These are phyloP conservation scores for Labeo calbasu DNA, from an alignment of 2,797 vertebrate species.

Conservation along the genomic window DNA sequence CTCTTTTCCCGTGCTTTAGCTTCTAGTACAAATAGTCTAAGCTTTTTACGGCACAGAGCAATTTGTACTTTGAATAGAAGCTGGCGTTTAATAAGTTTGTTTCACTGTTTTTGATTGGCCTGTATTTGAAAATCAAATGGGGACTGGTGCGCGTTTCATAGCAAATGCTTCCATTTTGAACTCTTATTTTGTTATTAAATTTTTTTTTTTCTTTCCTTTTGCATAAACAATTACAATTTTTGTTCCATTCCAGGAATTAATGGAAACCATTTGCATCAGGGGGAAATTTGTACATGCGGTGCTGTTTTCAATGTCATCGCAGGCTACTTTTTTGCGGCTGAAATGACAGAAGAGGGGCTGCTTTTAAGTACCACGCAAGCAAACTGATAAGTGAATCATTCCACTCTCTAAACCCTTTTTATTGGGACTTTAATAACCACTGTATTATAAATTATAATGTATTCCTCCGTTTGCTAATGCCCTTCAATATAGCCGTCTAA, in stretches of 20 bases:
- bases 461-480: conserved; percentile 83
- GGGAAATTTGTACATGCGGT: conserved; percentile 77
- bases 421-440: conserved; percentile 83
- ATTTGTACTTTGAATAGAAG: conserved; percentile 46
- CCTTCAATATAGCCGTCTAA: conserved; percentile 73
- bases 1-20: neutral
- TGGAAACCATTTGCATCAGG: conserved; percentile 73
- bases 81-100: conserved; percentile 41
- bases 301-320: conserved; percentile 82
- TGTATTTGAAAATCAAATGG: conserved; percentile 44
- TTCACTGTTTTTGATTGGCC: conserved; percentile 45
- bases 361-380: conserved; percentile 82
- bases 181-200: conserved; percentile 57
- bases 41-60: conserved; percentile 43
- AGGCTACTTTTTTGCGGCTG: conserved; percentile 79
- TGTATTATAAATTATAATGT: conserved; percentile 87
- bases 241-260: conserved; percentile 68
- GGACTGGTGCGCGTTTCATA: conserved; percentile 30
- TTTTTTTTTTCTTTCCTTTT: conserved; percentile 61
- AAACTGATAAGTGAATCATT: conserved; percentile 84
- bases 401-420: conserved; percentile 81
- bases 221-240: conserved; percentile 75
- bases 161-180: conserved; percentile 51
- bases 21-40: conserved; percentile 27
- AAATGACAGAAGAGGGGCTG: conserved; percentile 79